These are phyloP conservation scores for Crenichthys baileyi DNA, from an alignment of 2,797 vertebrate genomes.

Conservation along the genomic window DNA sequence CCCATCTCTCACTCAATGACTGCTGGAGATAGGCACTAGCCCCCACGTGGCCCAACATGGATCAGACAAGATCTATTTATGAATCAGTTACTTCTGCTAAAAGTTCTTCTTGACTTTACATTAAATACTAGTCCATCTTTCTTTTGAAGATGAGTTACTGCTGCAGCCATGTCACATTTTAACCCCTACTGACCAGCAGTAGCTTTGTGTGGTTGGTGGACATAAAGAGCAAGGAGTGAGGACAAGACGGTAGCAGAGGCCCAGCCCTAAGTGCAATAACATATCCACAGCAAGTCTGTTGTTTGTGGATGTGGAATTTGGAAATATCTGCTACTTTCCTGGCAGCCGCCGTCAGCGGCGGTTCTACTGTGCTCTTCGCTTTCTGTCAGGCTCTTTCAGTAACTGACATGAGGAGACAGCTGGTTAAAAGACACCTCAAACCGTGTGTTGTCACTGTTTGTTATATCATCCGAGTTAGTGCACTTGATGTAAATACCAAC, in stretches of 20 bases:
- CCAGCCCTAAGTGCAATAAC: conserved; percentile 50
- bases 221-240: conserved; percentile 17
- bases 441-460: conserved; percentile 4
- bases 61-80: too few relatives aligned
- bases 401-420: conserved; percentile 48
- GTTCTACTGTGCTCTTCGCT: conserved; percentile 40
- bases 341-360: conserved; percentile 55
- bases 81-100: neutral
- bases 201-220: conserved; percentile 20
- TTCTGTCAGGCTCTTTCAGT: conserved; percentile 30
- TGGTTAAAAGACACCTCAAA: conserved; percentile 9
- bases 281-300: conserved; percentile 68
- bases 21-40: too few relatives aligned
- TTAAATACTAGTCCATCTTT: neutral
- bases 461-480: conserved; percentile 30
- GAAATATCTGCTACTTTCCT: conserved; percentile 76
- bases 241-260: conserved; percentile 32
- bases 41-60: too few relatives aligned
- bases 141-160: conserved; percentile 19
- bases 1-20: too few relatives aligned
- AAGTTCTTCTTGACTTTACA: neutral
- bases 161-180: conserved; percentile 28
- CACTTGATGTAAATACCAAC: conserved; percentile 6
- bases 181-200: conserved; percentile 12
- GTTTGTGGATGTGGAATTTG: conserved; percentile 82